Percentiles rank a stretch among this genome's conserved stretches.
phyloP scores from a whole-genome alignment of 2,113 vertebrate species.

The Sigmodon hispidus region DNA sequence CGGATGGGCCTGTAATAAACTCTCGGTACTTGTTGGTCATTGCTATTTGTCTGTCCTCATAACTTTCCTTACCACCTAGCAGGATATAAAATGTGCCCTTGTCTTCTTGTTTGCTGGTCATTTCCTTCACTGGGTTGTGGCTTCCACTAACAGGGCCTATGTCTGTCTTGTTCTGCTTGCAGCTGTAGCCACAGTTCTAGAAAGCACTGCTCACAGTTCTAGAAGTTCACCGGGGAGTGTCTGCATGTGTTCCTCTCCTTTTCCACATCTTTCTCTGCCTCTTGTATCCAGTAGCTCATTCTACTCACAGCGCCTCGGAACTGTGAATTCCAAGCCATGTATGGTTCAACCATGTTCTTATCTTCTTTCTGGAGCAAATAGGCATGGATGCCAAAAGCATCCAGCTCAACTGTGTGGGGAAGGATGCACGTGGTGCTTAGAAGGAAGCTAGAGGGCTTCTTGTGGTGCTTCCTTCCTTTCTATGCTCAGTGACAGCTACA shows the following conservation, averaged over 20 bases:
- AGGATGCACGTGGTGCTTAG: background rate
- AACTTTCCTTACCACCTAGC: background rate
- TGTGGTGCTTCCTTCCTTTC: background rate
- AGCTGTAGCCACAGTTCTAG: background rate
- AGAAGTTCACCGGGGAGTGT: background rate
- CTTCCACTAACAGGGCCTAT: background rate
- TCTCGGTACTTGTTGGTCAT: background rate
- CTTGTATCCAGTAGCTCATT: background rate
- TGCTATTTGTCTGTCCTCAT: background rate
- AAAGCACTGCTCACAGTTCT: background rate
- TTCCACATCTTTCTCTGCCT: background rate
- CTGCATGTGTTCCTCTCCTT: too few relatives aligned
- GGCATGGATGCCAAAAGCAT: background rate
- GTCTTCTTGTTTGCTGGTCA: background rate
- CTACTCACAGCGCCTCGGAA: background rate
- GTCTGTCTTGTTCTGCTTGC: background rate
- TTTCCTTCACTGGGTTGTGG: background rate
- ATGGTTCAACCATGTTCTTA: background rate
- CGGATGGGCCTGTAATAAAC: background rate
- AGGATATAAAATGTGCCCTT: background rate
- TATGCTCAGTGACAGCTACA: background rate
- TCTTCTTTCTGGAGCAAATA: background rate
- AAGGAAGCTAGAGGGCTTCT: background rate
- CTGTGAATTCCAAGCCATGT: too few relatives aligned
- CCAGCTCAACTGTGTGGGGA: fast-evolving